These are phyloP conservation scores for Dissostichus mawsoni DNA, from an alignment of 2,113 vertebrate genomes.

Conservation along the genomic window DNA sequence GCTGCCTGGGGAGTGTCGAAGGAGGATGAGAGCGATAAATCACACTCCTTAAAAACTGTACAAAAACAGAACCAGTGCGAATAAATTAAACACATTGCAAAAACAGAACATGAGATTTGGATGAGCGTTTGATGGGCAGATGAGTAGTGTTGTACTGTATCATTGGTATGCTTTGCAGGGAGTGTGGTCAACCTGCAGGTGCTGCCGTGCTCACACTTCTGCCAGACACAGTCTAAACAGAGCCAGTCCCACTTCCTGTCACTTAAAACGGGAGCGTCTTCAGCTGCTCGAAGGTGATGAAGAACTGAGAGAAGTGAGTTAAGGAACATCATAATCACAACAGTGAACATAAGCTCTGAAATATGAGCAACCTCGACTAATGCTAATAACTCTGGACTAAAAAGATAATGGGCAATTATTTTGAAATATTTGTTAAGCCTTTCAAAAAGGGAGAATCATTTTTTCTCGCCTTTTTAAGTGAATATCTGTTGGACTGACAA, in stretches of 20 bases:
- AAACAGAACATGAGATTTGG: slow-evolving; percentile 8
- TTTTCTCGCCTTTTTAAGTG: no score
- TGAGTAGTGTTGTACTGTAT: slow-evolving; percentile 10
- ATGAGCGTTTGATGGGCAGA: slow-evolving; percentile 5
- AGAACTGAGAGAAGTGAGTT: slow-evolving; percentile 88
- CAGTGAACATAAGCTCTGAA: background rate
- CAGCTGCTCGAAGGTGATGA: slow-evolving; percentile 97
- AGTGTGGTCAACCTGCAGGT: slow-evolving; percentile 51
- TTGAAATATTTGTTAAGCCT: no score
- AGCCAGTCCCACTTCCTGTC: background rate
- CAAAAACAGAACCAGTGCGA: background rate
- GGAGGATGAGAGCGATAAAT: slow-evolving; percentile 13
- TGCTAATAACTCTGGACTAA: no score
- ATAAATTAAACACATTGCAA: slow-evolving; percentile 33
- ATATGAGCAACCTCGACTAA: no score
- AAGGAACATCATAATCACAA: slow-evolving; percentile 71
- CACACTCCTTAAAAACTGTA: background rate
- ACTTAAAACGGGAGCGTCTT: slow-evolving; percentile 93
- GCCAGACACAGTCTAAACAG: slow-evolving; percentile 37
- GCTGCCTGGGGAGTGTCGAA: slow-evolving; percentile 63
- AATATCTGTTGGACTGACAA: no score
- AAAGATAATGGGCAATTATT: no score
- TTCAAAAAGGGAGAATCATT: no score
- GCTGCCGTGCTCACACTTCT: slow-evolving; percentile 33
- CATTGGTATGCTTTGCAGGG: slow-evolving; percentile 27